Base-by-base conservation (phyloP, 2,113 vertebrate genomes). In the Edolisoma coerulescens region DNA sequence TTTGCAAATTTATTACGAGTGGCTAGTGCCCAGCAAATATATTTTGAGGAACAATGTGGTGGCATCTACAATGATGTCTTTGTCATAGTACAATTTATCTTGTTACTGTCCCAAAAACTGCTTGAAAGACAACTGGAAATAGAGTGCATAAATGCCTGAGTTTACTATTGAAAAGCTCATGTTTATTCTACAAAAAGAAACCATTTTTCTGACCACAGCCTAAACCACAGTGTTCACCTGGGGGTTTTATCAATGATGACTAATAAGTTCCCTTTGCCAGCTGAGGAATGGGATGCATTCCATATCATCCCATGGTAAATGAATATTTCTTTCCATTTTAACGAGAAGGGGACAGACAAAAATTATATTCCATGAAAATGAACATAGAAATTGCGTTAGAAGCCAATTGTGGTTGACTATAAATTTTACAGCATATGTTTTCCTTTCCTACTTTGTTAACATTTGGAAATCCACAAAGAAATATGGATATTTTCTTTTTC, bases 401-500 rank as follows among this genome's bases (percentile, higher is more conserved):
- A 91, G 33, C 37, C 74, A 89, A 42, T 6, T 87, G 59, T 12
- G 26, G 35, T 59, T 78, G 35, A 56, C 65, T 63, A 30, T 87
- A 85, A 95, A 87, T 83, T 81, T 91, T 73, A 82, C 37, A 69
- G 69, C 32, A 16, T 35, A 54, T 26, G 42, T 89, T 92, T 79
- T 91, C 27, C n/a, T 87, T 91, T 78, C 41, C 69, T 93, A 59
- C 41, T 74, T 93, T 61, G 41, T 71, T 85, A 91, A 81, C 37
- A 45, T 82, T 82, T 63, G n/a, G 73, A 94, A 95, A 95, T 41
- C 61, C 42, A 59, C 49, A 74, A 56, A 92, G 87, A 83, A 93
- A 86, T 87, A 79, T 4, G 21, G 50, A 30, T 39, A 78, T 88
- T 91, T 82, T 70, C 26, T 79, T 69, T n/a, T 63, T 49, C 69